Evolutionary conservation across 2,113 vertebrate genomes (phyloP).

Genomic region (Australoheros scitulus): DNA sequence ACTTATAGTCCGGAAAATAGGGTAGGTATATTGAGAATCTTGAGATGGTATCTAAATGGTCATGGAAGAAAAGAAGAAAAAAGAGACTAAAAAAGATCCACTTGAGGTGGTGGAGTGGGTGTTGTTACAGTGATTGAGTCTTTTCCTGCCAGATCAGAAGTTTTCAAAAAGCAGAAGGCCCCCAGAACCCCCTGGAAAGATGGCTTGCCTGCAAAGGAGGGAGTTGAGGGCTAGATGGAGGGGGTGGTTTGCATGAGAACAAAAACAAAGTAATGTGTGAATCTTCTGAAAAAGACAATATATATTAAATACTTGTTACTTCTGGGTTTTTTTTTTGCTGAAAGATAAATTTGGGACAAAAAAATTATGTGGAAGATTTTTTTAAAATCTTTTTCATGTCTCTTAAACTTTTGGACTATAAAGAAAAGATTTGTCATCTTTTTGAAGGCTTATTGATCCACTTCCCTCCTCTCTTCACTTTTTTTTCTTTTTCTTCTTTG

Average conservation of each 20-base stretch:
- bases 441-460: constrained; percentile 60
- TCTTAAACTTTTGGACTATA: neutral
- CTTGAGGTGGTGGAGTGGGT: constrained; percentile 62
- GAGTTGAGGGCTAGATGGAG: constrained; percentile 14
- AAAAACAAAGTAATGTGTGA: constrained; percentile 6
- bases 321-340: neutral
- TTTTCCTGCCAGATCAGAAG: constrained; percentile 74
- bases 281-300: constrained; percentile 3
- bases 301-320: neutral
- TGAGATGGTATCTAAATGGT: constrained; percentile 44
- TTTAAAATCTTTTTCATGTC: too few relatives aligned
- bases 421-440: neutral
- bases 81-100: constrained; percentile 23
- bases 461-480: constrained; percentile 1
- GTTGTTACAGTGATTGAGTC: constrained; percentile 73
- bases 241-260: constrained; percentile 23
- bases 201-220: constrained; percentile 48
- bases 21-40: constrained; percentile 18
- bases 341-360: too few relatives aligned
- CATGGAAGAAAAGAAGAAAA: constrained; percentile 26
- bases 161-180: constrained; percentile 62
- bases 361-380: too few relatives aligned
- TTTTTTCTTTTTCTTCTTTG: constrained; percentile 21
- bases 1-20: too few relatives aligned
- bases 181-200: constrained; percentile 62